A percentile compares a stretch with the other conserved stretches of the same genome.
phyloP scores from a whole-genome alignment of 2,888 invertebrate genomes.

The Tetropium fuscum region DNA sequence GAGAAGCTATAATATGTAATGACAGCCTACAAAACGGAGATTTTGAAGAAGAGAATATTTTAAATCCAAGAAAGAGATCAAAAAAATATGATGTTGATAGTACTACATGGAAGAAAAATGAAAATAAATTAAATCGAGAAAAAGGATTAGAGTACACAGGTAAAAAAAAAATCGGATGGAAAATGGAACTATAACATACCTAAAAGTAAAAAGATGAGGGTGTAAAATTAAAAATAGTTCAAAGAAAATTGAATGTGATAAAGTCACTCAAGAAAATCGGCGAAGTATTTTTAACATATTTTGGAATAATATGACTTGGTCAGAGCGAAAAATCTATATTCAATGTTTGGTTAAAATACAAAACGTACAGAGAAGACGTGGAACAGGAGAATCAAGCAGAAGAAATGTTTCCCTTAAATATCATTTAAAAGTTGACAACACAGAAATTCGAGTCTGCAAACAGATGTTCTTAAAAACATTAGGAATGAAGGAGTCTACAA shows the following conservation, averaged over 20 bases:
- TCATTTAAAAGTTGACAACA: constrained; percentile 13
- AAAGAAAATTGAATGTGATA: background rate
- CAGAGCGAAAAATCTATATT: constrained; percentile 10
- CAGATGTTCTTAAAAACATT: constrained; percentile 18
- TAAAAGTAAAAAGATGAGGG: too few species aligned
- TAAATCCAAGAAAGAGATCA: too few species aligned
- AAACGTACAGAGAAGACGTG: background rate
- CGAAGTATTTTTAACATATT: background rate
- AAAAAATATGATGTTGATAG: too few species aligned
- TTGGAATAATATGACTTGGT: background rate
- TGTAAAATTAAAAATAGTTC: too few species aligned
- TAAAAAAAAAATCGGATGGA: too few species aligned
- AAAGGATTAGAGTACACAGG: too few species aligned
- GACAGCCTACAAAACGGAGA: too few species aligned
- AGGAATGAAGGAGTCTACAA: constrained; percentile 8
- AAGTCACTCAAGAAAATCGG: background rate
- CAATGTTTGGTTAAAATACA: background rate
- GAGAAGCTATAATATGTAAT: too few species aligned
- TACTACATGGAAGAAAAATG: too few species aligned
- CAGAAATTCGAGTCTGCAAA: constrained; percentile 12
- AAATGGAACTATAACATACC: too few species aligned
- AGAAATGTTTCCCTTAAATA: constrained; percentile 6
- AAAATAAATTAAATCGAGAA: too few species aligned
- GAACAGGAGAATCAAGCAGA: constrained; percentile 7
- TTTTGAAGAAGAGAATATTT: too few species aligned